phyloP scores from a whole-genome alignment of 1,140 invertebrate species.

The Idris sp. region DNA sequence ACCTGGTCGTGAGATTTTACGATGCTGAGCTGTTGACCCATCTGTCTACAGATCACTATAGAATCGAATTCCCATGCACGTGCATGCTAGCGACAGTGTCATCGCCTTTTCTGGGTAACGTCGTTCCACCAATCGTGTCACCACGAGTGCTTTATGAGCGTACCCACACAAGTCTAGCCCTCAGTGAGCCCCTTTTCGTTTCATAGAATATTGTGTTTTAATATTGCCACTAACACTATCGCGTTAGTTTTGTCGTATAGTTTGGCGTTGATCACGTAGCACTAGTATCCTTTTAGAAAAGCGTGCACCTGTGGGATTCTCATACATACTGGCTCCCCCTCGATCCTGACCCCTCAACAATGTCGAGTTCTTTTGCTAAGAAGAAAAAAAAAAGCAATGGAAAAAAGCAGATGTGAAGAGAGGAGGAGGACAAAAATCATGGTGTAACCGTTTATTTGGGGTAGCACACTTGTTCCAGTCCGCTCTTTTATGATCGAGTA shows the following conservation, averaged over 20 bases:
- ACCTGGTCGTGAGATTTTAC: conserved; percentile 69
- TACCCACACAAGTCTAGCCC: conserved; percentile 46
- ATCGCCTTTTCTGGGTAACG: conserved; percentile 69
- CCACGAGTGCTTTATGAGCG: conserved; percentile 52
- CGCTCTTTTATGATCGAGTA: conserved; percentile 69
- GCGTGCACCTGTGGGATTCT: conserved; percentile 77
- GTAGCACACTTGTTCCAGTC: conserved; percentile 74
- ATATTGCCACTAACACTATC: conserved; percentile 70
- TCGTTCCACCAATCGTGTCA: conserved; percentile 49
- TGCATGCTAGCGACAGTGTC: conserved; percentile 75
- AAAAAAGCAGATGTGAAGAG: conserved; percentile 35
- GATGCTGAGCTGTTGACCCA: conserved; percentile 69
- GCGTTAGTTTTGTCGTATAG: conserved; percentile 47
- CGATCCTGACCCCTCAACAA: conserved; percentile 68
- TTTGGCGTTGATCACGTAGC: conserved; percentile 43
- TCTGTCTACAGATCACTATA: conserved; percentile 57
- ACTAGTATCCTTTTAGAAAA: conserved; percentile 68
- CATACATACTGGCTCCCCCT: conserved; percentile 70
- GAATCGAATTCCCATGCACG: conserved; percentile 77
- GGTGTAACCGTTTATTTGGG: conserved; percentile 75
- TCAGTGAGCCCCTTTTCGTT: conserved; percentile 61
- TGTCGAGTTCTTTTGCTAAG: conserved; percentile 54
- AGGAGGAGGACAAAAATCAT: conserved; percentile 69
- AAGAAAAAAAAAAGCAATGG: conserved; percentile 31
- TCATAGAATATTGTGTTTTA: conserved; percentile 74